A percentile compares a stretch with the other conserved stretches of the same genome.
Evolutionary conservation across 2,797 vertebrate species (phyloP).

Genomic region (Cyclopterus lumpus): DNA sequence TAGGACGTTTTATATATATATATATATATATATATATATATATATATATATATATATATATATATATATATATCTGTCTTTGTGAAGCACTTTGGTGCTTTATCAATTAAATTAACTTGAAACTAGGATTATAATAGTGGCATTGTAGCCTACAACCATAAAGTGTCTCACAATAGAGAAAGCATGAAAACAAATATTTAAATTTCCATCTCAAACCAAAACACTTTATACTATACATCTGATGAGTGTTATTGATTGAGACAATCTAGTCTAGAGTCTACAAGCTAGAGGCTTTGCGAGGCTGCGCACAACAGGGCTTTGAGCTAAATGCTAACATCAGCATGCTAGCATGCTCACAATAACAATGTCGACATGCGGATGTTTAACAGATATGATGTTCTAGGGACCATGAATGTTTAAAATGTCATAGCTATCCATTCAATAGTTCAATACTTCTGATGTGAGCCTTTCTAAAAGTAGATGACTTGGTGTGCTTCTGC

Average conservation of each 20-base stretch:
- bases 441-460: conserved; percentile 8
- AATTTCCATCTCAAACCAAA: conserved; percentile 5
- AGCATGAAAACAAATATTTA: background rate
- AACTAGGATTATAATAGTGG: too few species aligned
- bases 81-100: too few species aligned
- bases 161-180: conserved; percentile 4
- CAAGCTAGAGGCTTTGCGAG: background rate
- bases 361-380: background rate
- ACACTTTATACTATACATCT: background rate
- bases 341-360: background rate
- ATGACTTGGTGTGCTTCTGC: background rate
- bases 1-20: too few species aligned
- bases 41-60: too few species aligned
- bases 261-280: background rate
- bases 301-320: background rate
- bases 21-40: too few species aligned
- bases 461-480: conserved; percentile 11
- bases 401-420: background rate
- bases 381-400: background rate
- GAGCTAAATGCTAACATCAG: background rate
- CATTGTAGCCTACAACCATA: background rate
- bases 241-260: conserved; percentile 11
- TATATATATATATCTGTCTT: too few species aligned
- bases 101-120: too few species aligned
- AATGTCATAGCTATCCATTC: background rate